Base-by-base conservation (phyloP, 1,140 invertebrate species). In the Drosophila sucinea region DNA sequence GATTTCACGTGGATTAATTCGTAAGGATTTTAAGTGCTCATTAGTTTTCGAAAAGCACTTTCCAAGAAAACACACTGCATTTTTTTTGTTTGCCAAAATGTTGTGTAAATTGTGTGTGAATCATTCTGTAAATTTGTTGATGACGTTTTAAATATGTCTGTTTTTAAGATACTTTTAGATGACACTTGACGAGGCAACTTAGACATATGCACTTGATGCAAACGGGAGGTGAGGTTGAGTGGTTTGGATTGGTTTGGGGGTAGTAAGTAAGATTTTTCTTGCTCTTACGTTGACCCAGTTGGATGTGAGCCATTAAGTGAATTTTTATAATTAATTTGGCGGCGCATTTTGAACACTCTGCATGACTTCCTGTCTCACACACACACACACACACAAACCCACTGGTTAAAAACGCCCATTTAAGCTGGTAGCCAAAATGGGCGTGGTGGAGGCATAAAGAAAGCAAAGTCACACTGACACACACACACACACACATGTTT, bases 291-390 rank as follows among this genome's bases (percentile, higher is more conserved):
- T 90, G 90, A 83, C 90, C 90, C 79, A 91, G 63, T 91, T 91
- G 90, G 89, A 85, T 81, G 67, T 38, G 65, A 47, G 90, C 90
- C 90, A 91, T 86, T 79, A 79, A 79, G 68, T 90, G 74, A 74
- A 84, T 86, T 73, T 74, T 89, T 81, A 75, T 79, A 91, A 91
- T 86, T 91, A 85, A 89, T 91, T 91, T 90, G 60, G 70, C 67
- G 56, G 70, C 60, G 51, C 40, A 32, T 65, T 51, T 73, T 47
- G 70, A 60, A 58, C 62, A 60, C 68, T 11, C 35, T 66, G 60
- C 70, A 70, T 74, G 66, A 68, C 71, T 84, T 81, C 73, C 63
- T 77, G 62, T 30, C 60, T 47, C 23, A 4, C 65, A 17, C 17
- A 17, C 17, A 17, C 17, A 17, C 17, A 17, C 17, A 17, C 17